Base-by-base conservation (phyloP, 2,888 invertebrate genomes). In the Gandaritis pyraliata region DNA sequence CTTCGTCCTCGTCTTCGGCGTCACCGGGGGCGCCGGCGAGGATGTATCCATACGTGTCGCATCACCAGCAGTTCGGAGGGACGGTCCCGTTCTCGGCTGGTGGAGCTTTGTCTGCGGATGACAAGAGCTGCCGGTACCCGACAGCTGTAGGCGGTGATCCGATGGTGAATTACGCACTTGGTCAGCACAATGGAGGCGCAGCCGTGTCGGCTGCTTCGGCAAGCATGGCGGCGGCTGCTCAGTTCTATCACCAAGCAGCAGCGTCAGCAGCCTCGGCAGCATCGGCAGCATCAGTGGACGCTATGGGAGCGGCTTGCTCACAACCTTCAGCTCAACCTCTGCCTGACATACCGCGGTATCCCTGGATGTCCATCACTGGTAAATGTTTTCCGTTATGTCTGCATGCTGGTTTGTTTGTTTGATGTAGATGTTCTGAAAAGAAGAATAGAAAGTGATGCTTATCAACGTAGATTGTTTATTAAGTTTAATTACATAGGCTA, bases 301-400 rank as follows among this genome's bases (percentile, higher is more conserved):
- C 97, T 80, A 95, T 97, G 79, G 94, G 97, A 67, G 95, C 48
- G 30, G 48, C 96, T 70, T 97, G 97, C 93, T 94, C 95, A 68
- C 96, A 96, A 83, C 94, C 95, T 74, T 95, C 96, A 65, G 96
- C 96, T 67, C 97, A 97, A 88, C 96, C 97, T 61, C 95, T 98
- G 83, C 97, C 97, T 52, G 98, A 98, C 92, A 96, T 98, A 85
- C 97, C 98, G 59, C 95, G 98, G 83, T 98, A 98, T 88, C 98
- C 98, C 51, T 98, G 98, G 98, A 98, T 98, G 97, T 97, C 97
- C 82, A 97, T 98, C 90, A 97, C 98, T 94, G 98, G 98, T 97
- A 94, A 95, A 94, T 93, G 72, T 81, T 88, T 83, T 74, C 80
- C 78, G 82, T 81, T 78, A 79, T 82, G 77, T 75, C 71, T 86